Base-by-base conservation (phyloP, 2,113 vertebrate species). In the Xiphorhynchus elegans region DNA sequence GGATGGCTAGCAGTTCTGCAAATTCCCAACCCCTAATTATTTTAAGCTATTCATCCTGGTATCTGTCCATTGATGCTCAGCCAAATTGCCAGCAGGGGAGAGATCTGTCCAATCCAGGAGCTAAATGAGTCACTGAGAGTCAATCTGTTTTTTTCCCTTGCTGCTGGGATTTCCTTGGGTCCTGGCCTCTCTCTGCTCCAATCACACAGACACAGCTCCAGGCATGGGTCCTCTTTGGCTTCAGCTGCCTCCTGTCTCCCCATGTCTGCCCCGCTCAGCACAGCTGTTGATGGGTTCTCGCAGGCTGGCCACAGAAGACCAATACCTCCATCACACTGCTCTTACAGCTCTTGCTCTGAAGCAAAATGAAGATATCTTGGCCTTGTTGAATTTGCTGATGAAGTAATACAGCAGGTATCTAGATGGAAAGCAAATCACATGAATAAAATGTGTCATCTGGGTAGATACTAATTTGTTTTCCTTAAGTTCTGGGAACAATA, bases 121-220 rank as follows among this genome's bases (percentile, higher is more conserved):
- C 98, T 98, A 99, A 98, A 98, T 98, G 98, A 98, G 98, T 98
- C 98, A 98, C 98, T 98, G 97, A 97, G 97, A 98, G 98, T 98
- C 98, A 98, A 98, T 98, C 98, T 98, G 98, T 98, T 98, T 96
- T 96, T 97, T 97, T 95, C 95, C 98, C 97, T 96, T 95, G 97
- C 98, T 98, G 97, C 96, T 96, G 97, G 98, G 96, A 97, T 97
- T 97, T 98, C 97, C 96, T 95, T 94, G 86, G 97, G 97, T 93
- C 95, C 96, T 76, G 77, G 96, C 96, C 96, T 96, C 93, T 90
- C 96, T 94, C 95, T 93, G 91, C 94, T 83, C 66, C 87, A 95
- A 93, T 98, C 96, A 92, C 89, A 96, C 84, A 82, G 84, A 80
- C 87, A 86, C 52, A 89, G 95, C 97, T 97, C 90, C 68, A 94